Percentiles rank a stretch among this genome's conserved stretches.
Conservation (phyloP, 30 jellyfish, hydroid and myxozoan species). For the Aurelia aurita complex sp. Pacific region DNA sequence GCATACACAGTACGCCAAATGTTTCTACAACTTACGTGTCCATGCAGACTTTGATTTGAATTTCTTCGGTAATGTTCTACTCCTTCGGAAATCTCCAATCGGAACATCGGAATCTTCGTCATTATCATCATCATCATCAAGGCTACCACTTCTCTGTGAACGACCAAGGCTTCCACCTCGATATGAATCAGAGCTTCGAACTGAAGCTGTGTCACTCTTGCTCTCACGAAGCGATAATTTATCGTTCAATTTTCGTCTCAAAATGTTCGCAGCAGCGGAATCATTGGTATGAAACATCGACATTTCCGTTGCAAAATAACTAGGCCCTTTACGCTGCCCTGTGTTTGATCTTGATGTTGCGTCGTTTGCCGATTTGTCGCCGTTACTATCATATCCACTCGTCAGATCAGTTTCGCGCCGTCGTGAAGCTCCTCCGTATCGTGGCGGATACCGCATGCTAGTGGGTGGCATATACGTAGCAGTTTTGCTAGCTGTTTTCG, state of each 20-base stretch:
- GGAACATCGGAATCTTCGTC: slow-evolving; percentile 69
- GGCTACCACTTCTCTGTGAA: slow-evolving; percentile 57
- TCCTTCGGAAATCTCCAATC: slow-evolving; percentile 41
- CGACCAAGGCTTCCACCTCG: slow-evolving; percentile 18
- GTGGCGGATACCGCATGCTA: slow-evolving; percentile 74
- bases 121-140: slow-evolving; percentile 63
- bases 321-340: slow-evolving; percentile 37
- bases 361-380: neutral
- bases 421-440: slow-evolving; percentile 9
- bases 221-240: slow-evolving; percentile 25
- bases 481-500: slow-evolving; percentile 20
- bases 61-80: slow-evolving; percentile 55
- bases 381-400: slow-evolving; percentile 23
- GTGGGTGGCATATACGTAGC: slow-evolving; percentile 65
- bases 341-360: neutral
- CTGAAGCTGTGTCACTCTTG: slow-evolving; percentile 53
- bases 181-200: slow-evolving; percentile 31
- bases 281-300: slow-evolving; percentile 53
- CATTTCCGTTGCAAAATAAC: slow-evolving; percentile 66
- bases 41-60: slow-evolving; percentile 24
- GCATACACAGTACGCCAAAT: too few relatives aligned
- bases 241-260: slow-evolving; percentile 40
- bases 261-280: slow-evolving; percentile 37
- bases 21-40: neutral
- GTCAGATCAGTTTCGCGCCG: neutral